A percentile compares a stretch with the other conserved stretches of the same genome.
phyloP scores from a whole-genome alignment of 2,888 invertebrate species.

The Nymphalis c-album region DNA sequence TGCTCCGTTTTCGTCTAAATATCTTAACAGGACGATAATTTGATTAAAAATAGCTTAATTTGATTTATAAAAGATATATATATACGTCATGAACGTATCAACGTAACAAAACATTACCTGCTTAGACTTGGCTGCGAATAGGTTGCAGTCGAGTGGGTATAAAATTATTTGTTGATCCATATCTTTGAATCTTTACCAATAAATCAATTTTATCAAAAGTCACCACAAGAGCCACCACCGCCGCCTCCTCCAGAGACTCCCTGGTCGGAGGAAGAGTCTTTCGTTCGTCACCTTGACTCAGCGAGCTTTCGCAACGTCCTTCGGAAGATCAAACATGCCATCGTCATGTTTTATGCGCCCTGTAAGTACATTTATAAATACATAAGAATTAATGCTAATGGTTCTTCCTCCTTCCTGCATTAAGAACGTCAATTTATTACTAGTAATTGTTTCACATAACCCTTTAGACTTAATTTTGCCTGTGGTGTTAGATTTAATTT shows the following conservation, averaged over 20 bases:
- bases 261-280: conserved; percentile 88
- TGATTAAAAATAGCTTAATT: no score
- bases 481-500: not conserved
- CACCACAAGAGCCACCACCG: conserved; percentile 92
- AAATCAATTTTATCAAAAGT: conserved; percentile 46
- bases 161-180: no score
- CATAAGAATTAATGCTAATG: not conserved
- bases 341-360: conserved; percentile 96
- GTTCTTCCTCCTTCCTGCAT: no score
- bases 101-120: no score
- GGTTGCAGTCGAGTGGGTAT: no score
- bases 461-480: not conserved
- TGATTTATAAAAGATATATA: no score
- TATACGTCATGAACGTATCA: no score
- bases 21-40: no score
- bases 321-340: conserved; percentile 91
- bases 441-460: not conserved
- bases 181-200: no score
- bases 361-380: conserved; percentile 83
- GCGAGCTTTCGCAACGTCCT: conserved; percentile 87
- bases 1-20: no score
- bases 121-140: no score
- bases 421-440: no score
- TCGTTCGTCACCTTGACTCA: conserved; percentile 89
- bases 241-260: conserved; percentile 90